Conservation (phyloP, 2,113 vertebrate genomes). For the Plecturocebus donacophilus region DNA sequence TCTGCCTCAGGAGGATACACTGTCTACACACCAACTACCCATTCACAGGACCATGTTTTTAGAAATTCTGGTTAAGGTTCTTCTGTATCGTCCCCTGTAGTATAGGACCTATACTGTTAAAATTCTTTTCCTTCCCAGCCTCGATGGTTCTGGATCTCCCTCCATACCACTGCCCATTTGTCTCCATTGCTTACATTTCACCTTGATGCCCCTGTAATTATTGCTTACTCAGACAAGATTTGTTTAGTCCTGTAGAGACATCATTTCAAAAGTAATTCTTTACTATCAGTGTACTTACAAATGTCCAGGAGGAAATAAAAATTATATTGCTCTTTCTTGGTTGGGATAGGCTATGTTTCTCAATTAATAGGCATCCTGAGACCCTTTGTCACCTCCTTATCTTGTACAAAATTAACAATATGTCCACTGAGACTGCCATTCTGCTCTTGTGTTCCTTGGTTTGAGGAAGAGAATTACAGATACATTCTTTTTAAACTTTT, state of each 20-base stretch:
- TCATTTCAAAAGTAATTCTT: background rate
- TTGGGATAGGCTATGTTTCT: background rate
- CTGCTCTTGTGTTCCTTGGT: background rate
- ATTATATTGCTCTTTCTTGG: background rate
- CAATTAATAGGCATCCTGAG: background rate
- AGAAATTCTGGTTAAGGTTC: background rate
- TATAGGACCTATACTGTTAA: background rate
- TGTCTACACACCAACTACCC: background rate
- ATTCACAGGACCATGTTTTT: background rate
- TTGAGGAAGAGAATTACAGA: background rate
- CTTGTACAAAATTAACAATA: background rate
- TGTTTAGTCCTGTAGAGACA: background rate
- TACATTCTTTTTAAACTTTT: background rate
- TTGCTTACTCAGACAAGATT: background rate
- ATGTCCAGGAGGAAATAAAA: constrained; percentile 10
- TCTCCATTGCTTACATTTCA: background rate
- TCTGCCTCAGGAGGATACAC: background rate
- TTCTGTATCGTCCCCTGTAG: background rate
- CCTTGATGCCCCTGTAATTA: background rate
- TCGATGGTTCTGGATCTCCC: background rate
- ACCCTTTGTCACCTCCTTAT: background rate
- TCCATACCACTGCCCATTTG: background rate
- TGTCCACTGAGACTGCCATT: background rate
- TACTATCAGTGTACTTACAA: background rate
- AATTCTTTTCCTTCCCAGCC: background rate